These are phyloP conservation scores for Rana temporaria DNA, from an alignment of 2,113 vertebrate species.

Conservation along the genomic window DNA sequence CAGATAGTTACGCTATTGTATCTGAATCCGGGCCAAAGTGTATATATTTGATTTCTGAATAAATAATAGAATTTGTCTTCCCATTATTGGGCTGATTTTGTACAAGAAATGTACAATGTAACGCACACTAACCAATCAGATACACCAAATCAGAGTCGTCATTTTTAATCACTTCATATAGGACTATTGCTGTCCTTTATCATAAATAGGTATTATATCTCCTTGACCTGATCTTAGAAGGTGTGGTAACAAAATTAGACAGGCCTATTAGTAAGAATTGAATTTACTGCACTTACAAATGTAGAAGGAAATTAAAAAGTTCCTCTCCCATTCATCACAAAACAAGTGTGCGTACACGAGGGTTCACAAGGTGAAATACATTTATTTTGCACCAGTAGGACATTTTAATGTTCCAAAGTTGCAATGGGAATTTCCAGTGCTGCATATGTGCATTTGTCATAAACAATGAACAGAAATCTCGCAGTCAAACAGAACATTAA, in stretches of 20 bases:
- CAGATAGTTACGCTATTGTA: too few relatives aligned
- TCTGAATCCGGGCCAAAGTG: too few relatives aligned
- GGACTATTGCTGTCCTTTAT: too few relatives aligned
- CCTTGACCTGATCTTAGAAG: slow-evolving; percentile 28
- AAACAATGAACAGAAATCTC: slow-evolving; percentile 30
- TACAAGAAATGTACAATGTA: too few relatives aligned
- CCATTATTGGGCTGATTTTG: too few relatives aligned
- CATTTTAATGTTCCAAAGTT: slow-evolving; percentile 62
- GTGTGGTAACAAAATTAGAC: slow-evolving; percentile 38
- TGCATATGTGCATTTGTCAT: slow-evolving; percentile 63
- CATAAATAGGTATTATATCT: slow-evolving; percentile 52
- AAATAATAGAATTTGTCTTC: too few relatives aligned
- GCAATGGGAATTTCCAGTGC: slow-evolving; percentile 55
- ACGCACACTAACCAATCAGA: too few relatives aligned
- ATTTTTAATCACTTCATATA: too few relatives aligned
- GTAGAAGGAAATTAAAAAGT: slow-evolving; percentile 56
- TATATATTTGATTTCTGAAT: too few relatives aligned
- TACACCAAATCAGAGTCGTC: too few relatives aligned
- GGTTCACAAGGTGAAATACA: slow-evolving; percentile 57
- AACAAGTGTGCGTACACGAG: slow-evolving; percentile 56
- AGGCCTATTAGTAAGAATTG: slow-evolving; percentile 54
- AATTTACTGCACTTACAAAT: slow-evolving; percentile 48
- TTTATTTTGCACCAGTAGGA: slow-evolving; percentile 51
- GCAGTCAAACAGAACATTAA: slow-evolving; percentile 33
- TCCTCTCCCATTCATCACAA: slow-evolving; percentile 55